Percentiles rank a stretch among this genome's conserved stretches.
Conservation (phyloP, 2,113 vertebrate genomes). For the Anolis carolinensis region DNA sequence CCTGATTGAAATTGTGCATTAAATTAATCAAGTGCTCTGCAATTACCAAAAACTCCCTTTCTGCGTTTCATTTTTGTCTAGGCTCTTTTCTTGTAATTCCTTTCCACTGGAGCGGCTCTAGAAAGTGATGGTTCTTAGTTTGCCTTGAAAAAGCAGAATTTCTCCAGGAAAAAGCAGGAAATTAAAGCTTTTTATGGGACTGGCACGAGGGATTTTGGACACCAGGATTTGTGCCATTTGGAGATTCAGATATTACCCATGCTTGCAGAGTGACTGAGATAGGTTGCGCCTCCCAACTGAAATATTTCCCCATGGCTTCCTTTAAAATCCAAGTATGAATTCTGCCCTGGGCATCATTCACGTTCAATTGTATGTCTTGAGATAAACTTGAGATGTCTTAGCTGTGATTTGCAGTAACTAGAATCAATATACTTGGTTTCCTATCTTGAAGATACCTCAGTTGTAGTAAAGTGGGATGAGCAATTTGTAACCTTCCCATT, state of each 20-base stretch:
- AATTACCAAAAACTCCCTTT: neutral
- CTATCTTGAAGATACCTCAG: neutral
- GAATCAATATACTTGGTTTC: neutral
- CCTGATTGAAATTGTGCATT: neutral
- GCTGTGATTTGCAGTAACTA: neutral
- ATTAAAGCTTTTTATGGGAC: neutral
- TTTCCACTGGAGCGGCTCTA: neutral
- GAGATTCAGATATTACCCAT: neutral
- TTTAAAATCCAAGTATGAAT: too few relatives aligned
- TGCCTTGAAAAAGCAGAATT: neutral
- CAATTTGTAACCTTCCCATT: too few relatives aligned
- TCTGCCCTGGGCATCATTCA: too few relatives aligned
- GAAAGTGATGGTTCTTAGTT: neutral
- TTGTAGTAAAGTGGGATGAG: neutral
- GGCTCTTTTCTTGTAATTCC: neutral
- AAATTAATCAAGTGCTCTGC: neutral
- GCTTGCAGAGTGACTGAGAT: neutral
- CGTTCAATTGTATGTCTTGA: neutral
- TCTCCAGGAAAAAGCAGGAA: neutral
- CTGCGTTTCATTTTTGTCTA: neutral
- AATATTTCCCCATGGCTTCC: neutral
- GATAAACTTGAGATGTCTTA: neutral
- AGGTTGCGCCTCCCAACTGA: neutral
- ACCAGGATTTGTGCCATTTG: neutral
- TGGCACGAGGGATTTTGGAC: neutral